phyloP scores from a whole-genome alignment of 2,113 vertebrate species.

The Thunnus thynnus region DNA sequence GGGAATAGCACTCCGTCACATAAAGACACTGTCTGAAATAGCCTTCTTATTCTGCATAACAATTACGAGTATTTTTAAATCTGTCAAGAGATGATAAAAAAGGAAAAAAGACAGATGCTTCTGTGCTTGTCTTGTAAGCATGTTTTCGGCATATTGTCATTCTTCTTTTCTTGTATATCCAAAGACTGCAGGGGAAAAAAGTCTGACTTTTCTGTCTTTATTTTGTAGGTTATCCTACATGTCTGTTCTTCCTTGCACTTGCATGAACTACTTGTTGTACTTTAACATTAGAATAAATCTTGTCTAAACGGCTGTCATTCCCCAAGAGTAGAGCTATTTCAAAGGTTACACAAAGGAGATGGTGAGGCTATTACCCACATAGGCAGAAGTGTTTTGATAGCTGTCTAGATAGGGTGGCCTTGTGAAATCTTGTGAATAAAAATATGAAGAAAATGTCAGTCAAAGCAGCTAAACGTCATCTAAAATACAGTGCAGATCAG shows the following conservation, averaged over 20 bases:
- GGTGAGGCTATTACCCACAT: conserved; percentile 55
- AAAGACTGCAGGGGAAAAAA: conserved; percentile 18
- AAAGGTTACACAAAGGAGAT: conserved; percentile 70
- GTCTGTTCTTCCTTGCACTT: conserved; percentile 22
- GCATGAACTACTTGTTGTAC: conserved; percentile 43
- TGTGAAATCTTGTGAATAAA: conserved; percentile 57
- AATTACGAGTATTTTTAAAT: conserved; percentile 63
- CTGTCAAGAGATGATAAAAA: conserved; percentile 23
- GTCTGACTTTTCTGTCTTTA: conserved; percentile 16
- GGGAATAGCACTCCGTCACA: conserved; percentile 49
- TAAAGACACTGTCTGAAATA: conserved; percentile 45
- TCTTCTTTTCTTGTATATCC: neutral
- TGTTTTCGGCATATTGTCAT: conserved; percentile 28
- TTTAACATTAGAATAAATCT: conserved; percentile 59
- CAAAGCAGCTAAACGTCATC: conserved; percentile 79
- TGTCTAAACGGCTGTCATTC: conserved; percentile 73
- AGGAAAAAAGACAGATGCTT: conserved; percentile 2
- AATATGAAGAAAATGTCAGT: conserved; percentile 76
- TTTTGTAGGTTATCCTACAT: conserved; percentile 12
- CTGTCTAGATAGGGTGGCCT: conserved; percentile 57
- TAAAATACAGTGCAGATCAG: conserved; percentile 52
- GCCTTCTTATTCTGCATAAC: conserved; percentile 17
- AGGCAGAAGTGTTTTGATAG: conserved; percentile 70
- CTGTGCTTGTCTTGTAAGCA: conserved; percentile 3
- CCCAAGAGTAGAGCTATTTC: conserved; percentile 65